Evolutionary conservation across 2,797 vertebrate species (phyloP).

Genomic region (Halcyon leucocephala): DNA sequence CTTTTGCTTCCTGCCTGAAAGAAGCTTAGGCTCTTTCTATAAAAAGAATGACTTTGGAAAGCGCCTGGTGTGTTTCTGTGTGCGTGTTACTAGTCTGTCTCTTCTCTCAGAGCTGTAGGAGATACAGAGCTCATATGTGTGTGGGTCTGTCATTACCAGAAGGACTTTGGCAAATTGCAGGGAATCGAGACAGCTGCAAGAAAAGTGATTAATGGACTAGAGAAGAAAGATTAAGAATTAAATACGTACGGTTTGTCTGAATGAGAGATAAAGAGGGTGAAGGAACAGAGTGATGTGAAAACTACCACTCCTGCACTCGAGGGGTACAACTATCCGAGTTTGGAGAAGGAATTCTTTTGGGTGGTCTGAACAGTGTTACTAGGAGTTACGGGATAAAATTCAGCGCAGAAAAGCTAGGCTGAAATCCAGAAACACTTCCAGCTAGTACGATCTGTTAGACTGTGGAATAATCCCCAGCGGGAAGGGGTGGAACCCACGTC

Average conservation of each 20-base stretch:
- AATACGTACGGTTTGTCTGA: neutral
- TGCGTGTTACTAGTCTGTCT: neutral
- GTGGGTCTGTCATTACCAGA: neutral
- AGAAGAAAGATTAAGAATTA: neutral
- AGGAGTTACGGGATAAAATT: neutral
- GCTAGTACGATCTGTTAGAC: neutral
- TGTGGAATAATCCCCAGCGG: neutral
- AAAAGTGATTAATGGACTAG: conserved; percentile 12
- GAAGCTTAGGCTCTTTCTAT: neutral
- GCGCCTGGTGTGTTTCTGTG: neutral
- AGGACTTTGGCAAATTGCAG: neutral
- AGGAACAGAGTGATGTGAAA: neutral
- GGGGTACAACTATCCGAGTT: neutral
- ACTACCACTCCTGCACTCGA: neutral
- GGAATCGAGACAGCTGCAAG: conserved; percentile 16
- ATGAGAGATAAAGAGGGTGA: neutral
- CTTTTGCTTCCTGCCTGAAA: conserved; percentile 39
- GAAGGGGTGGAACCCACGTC: neutral
- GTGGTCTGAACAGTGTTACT: neutral
- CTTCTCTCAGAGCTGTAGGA: neutral
- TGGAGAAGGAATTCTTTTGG: neutral
- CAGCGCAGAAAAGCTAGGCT: neutral
- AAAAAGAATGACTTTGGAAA: conserved; percentile 19
- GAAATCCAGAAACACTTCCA: neutral
- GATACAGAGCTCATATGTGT: neutral